Percentiles rank a stretch among this genome's conserved stretches.
These are phyloP conservation scores for Latrodectus elegans DNA, from an alignment of 2,888 invertebrate genomes.

Conservation along the genomic window DNA sequence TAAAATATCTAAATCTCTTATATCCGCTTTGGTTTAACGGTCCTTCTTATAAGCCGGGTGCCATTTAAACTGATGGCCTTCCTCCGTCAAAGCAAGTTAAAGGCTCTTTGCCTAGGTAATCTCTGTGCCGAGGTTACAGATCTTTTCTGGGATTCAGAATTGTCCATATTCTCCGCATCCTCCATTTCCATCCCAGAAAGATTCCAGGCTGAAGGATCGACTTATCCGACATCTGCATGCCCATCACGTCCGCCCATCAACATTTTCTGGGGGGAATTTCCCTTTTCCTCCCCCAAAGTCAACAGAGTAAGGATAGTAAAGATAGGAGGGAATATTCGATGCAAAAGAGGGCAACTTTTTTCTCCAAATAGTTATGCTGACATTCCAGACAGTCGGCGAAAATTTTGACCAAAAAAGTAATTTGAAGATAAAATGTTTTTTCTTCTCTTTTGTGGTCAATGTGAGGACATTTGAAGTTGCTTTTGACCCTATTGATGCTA, in stretches of 20 bases:
- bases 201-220: slow-evolving; percentile 10
- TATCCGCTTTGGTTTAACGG: not conserved
- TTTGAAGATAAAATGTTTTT: too few relatives aligned
- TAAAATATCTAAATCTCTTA: not conserved
- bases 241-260: slow-evolving; percentile 55
- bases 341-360: slow-evolving; percentile 16
- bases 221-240: slow-evolving; percentile 52
- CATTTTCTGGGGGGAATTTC: slow-evolving; percentile 11
- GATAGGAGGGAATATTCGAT: slow-evolving; percentile 33
- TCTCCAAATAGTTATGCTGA: slow-evolving; percentile 8
- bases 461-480: not conserved
- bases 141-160: slow-evolving; percentile 9
- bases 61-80: not conserved
- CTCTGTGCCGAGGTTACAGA: not conserved
- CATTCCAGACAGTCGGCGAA: not conserved
- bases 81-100: not conserved
- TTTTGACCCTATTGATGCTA: too few relatives aligned
- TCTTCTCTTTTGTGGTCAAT: not conserved
- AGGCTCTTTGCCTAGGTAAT: not conserved
- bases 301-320: not conserved
- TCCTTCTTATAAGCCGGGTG: not conserved
- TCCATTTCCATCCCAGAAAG: not conserved
- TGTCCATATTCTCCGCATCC: slow-evolving; percentile 18
- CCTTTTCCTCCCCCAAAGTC: not conserved
- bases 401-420: not conserved